Evolutionary conservation across 2,113 vertebrate genomes (phyloP).

Genomic region (Hirundichthys speculiger): DNA sequence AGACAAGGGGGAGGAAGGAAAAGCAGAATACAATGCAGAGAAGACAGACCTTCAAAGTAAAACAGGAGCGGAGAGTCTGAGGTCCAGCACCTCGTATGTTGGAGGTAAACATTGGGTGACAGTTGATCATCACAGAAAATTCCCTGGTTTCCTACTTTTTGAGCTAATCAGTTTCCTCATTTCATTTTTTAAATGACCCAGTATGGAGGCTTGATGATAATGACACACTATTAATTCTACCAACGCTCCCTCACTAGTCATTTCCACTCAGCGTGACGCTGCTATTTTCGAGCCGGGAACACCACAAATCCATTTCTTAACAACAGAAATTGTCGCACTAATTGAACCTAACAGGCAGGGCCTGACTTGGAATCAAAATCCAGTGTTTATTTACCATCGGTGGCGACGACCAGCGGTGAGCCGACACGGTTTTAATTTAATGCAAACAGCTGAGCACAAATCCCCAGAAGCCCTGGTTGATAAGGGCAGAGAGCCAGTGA

Average conservation of each 20-base stretch:
- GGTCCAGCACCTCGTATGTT: too few relatives aligned
- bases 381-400: slow-evolving; percentile 26
- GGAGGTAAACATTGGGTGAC: too few relatives aligned
- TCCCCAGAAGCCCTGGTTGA: slow-evolving; percentile 3
- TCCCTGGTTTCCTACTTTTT: too few relatives aligned
- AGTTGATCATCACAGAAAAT: too few relatives aligned
- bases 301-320: neutral
- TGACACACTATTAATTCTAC: neutral
- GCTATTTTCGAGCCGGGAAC: neutral
- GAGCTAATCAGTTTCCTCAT: too few relatives aligned
- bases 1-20: too few relatives aligned
- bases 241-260: neutral
- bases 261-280: neutral
- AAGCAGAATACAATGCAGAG: too few relatives aligned
- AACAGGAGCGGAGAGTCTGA: too few relatives aligned
- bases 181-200: too few relatives aligned
- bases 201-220: neutral
- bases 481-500: neutral
- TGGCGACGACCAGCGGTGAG: slow-evolving; percentile 1
- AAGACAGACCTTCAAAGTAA: too few relatives aligned
- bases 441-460: slow-evolving; percentile 27
- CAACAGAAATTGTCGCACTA: neutral
- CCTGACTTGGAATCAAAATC: slow-evolving; percentile 30
- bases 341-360: slow-evolving; percentile 6
- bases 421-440: slow-evolving; percentile 40